Conservation (phyloP, 2,797 vertebrate genomes). For the Lerista edwardsae region DNA sequence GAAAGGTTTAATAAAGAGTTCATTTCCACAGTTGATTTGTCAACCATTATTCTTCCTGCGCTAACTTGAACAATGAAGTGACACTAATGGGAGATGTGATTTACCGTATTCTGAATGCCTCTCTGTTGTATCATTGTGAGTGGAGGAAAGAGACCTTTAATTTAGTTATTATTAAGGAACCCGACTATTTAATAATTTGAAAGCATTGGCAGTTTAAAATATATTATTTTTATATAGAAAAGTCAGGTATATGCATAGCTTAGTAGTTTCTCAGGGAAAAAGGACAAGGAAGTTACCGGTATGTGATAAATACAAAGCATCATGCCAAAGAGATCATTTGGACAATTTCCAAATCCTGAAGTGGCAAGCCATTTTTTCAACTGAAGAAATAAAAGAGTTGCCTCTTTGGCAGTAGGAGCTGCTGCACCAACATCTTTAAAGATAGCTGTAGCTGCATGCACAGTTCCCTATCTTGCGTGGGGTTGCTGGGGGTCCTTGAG, state of each 20-base stretch:
- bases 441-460: not conserved
- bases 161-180: not conserved
- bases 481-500: too few species aligned
- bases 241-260: slow-evolving; percentile 11
- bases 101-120: slow-evolving; percentile 15
- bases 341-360: not conserved
- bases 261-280: slow-evolving; percentile 19
- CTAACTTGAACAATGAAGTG: slow-evolving; percentile 31
- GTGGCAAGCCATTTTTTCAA: not conserved
- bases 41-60: slow-evolving; percentile 55
- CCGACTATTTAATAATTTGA: not conserved
- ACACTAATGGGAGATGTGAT: slow-evolving; percentile 13
- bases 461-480: too few species aligned
- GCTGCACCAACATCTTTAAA: not conserved
- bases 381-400: not conserved
- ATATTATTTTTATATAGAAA: slow-evolving; percentile 1
- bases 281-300: rapidly evolving
- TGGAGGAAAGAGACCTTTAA: slow-evolving; percentile 3
- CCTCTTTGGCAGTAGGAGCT: not conserved
- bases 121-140: not conserved
- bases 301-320: not conserved
- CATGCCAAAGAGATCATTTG: not conserved
- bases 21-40: slow-evolving; percentile 53
- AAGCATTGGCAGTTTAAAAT: not conserved
- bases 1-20: slow-evolving; percentile 50